These are phyloP conservation scores for Trypoxylus dichotomus DNA, from an alignment of 1,140 invertebrate genomes.

Conservation along the genomic window DNA sequence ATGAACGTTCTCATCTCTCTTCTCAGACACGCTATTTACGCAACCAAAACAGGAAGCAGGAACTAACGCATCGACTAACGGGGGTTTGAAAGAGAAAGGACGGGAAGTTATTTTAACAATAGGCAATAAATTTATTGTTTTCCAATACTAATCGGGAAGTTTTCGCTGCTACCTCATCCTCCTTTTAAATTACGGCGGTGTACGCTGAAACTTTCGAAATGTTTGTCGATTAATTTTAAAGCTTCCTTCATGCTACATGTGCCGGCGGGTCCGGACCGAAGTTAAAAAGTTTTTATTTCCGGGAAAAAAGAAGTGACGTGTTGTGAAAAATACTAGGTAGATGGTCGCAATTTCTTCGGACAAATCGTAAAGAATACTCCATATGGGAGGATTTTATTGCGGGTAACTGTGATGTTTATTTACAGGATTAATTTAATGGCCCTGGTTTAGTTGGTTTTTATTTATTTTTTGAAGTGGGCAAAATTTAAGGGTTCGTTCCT, in stretches of 20 bases:
- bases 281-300: no score
- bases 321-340: no score
- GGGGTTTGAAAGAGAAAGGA: neutral
- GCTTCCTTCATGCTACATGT: neutral
- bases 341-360: no score
- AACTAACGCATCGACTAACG: neutral
- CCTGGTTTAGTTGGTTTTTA: no score
- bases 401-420: no score
- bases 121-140: conserved; percentile 20
- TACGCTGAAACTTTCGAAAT: neutral
- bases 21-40: neutral
- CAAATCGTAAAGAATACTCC: no score
- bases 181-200: neutral
- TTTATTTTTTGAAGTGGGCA: no score
- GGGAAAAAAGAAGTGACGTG: no score
- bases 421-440: no score
- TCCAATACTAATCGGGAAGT: conserved; percentile 1
- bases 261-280: neutral
- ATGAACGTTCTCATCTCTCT: neutral
- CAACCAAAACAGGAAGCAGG: neutral
- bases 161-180: neutral
- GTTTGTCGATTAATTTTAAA: conserved; percentile 12
- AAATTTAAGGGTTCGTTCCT: no score
- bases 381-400: no score
- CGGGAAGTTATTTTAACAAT: conserved; percentile 13